Evolutionary conservation across 1,140 invertebrate species (phyloP), one percentile per base, ranked within the genome.

Genomic region (Zaprionus inermis): DNA sequence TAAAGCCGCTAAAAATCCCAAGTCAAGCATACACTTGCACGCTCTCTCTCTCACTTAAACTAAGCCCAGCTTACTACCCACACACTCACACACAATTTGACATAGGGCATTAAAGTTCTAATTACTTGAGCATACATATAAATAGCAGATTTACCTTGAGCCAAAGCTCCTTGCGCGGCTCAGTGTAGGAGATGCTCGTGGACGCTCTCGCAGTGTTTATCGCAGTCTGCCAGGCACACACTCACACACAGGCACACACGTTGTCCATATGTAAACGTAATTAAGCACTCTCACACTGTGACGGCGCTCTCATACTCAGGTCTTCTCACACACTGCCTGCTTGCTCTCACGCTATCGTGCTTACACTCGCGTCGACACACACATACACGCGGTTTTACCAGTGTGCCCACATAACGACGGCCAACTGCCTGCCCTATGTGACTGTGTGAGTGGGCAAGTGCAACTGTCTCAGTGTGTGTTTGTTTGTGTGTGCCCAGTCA

Each of bases 211-310:
- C 46, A 11, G 10, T 66, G 22, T 32, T 60, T 56, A 56, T 44
- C 64, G 41, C 44, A 14, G 54, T 3, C 30, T 9, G n/a, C 46
- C 64, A 46, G 30, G 52, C 51, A 65, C 30, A 16, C 7, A 16
- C 38, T 16, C 38, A 44, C 46, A 28, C 7, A 56, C 54, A 34
- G 32, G 14, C 11, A 57, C 14, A 0, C 59, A 63, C 67, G 54
- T 71, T 63, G 63, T 56, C 51, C 76, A 89, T 83, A 80, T 89
- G 80, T 84, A 89, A 88, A 88, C 84, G 84, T 88, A 89, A 88
- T 88, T 88, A 88, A 88, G 78, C 72, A 77, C 83, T 66, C 76
- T 61, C 77, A 70, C 60, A 69, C 67, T 41, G n/a, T 9, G 46
- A 30, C 46, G 16, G 44, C 20, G 22, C 41, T 30, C 38, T n/a